phyloP scores from a whole-genome alignment of 2,113 vertebrate species.

The Microcebus jonahi region DNA sequence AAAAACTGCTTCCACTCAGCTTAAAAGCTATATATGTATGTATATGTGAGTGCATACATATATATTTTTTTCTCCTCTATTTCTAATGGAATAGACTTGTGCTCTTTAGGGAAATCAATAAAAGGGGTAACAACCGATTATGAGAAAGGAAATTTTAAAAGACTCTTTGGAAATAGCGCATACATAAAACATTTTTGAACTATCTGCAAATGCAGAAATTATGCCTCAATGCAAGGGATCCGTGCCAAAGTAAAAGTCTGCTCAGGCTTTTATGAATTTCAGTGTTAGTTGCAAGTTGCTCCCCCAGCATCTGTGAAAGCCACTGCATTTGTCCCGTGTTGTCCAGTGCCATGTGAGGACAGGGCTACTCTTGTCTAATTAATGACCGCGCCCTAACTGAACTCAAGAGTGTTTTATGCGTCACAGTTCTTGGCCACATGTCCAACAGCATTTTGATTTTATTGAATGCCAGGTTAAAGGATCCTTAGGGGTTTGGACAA shows the following conservation, averaged over 20 bases:
- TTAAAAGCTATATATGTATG: constrained; percentile 11
- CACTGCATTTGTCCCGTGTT: constrained; percentile 44
- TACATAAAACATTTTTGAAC: constrained; percentile 76
- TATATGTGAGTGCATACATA: background rate
- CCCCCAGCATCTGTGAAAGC: constrained; percentile 10
- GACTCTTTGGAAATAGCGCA: constrained; percentile 71
- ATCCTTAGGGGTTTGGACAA: background rate
- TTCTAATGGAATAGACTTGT: constrained; percentile 68
- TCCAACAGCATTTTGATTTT: background rate
- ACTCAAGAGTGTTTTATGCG: constrained; percentile 21
- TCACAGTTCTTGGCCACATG: background rate
- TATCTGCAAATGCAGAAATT: constrained; percentile 61
- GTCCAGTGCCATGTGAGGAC: constrained; percentile 57
- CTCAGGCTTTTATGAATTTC: constrained; percentile 49
- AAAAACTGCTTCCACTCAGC: background rate
- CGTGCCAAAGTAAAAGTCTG: constrained; percentile 72
- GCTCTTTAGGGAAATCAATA: constrained; percentile 78
- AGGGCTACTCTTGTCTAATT: constrained; percentile 42
- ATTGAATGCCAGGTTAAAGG: background rate
- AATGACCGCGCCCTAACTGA: constrained; percentile 54
- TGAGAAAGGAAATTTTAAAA: constrained; percentile 75
- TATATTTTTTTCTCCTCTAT: background rate
- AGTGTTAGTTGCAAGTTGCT: constrained; percentile 57
- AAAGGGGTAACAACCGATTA: constrained; percentile 69
- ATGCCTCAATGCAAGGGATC: background rate